Percentiles rank a stretch among this genome's conserved stretches.
Evolutionary conservation across 92 coral and sea anemone genomes (phyloP).

Genomic region (Actinernus sp.): DNA sequence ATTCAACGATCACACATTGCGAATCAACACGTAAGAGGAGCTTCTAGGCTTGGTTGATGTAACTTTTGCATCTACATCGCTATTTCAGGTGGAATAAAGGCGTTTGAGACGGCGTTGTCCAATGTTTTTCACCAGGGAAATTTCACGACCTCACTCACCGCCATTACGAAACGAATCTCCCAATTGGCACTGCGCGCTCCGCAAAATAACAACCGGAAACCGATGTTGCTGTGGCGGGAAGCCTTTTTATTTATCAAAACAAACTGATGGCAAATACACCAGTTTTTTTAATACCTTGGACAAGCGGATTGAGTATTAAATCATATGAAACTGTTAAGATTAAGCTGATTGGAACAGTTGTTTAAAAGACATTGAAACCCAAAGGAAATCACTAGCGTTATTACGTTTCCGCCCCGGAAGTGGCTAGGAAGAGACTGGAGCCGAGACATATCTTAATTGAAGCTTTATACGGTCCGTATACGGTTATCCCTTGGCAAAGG

Average conservation of each 20-base stretch:
- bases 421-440: conserved; percentile 17
- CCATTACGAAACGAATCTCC: conserved; percentile 76
- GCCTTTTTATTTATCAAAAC: not conserved
- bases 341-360: too few species aligned
- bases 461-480: too few species aligned
- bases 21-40: not conserved
- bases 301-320: too few species aligned
- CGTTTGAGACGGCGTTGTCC: not conserved
- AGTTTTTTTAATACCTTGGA: too few species aligned
- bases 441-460: too few species aligned
- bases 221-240: conserved; percentile 47
- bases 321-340: too few species aligned
- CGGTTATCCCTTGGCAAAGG: too few species aligned
- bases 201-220: conserved; percentile 38
- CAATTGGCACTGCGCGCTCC: conserved; percentile 61
- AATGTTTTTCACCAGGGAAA: conserved; percentile 15
- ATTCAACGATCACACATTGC: conserved; percentile 2
- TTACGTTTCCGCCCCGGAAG: conserved; percentile 34
- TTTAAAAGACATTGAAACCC: too few species aligned
- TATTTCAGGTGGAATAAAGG: not conserved
- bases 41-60: not conserved
- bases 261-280: not conserved
- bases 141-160: conserved; percentile 45
- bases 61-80: not conserved
- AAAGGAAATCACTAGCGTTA: conserved; percentile 4